Evolutionary conservation across 2,113 vertebrate species (phyloP).

Genomic region (Megaceryle maxima): DNA sequence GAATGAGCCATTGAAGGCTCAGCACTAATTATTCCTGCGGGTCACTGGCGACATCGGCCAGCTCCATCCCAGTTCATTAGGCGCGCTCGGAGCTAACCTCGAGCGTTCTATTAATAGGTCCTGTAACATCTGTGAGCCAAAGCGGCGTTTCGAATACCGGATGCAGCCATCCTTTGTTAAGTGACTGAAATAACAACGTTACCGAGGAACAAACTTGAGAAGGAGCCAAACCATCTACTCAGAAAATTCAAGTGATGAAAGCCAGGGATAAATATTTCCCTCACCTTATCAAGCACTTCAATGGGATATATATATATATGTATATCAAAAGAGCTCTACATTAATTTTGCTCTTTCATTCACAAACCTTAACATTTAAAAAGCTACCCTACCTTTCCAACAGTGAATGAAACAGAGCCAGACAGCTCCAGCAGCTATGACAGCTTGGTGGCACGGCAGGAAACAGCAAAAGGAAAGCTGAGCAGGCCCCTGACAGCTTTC

Average conservation of each 20-base stretch:
- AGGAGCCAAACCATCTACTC: background rate
- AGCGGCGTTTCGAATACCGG: background rate
- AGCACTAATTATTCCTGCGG: background rate
- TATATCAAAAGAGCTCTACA: background rate
- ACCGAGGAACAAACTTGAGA: background rate
- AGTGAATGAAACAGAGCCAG: background rate
- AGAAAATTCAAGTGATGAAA: background rate
- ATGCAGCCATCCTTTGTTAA: background rate
- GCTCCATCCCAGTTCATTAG: background rate
- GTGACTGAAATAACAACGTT: background rate
- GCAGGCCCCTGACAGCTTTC: background rate
- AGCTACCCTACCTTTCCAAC: background rate
- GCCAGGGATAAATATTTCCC: background rate
- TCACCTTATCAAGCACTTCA: background rate
- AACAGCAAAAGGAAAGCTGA: background rate
- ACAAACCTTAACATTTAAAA: background rate
- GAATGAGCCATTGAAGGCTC: background rate
- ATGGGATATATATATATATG: fast-evolving
- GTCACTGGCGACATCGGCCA: background rate
- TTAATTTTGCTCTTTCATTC: background rate
- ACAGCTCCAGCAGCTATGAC: background rate
- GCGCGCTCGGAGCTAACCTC: background rate
- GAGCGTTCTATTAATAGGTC: background rate
- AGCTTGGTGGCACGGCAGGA: background rate
- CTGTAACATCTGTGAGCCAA: background rate